Percentiles rank a stretch among this genome's conserved stretches.
phyloP scores from a whole-genome alignment of 2,888 invertebrate species.

The Ectemnius cavifrons region DNA sequence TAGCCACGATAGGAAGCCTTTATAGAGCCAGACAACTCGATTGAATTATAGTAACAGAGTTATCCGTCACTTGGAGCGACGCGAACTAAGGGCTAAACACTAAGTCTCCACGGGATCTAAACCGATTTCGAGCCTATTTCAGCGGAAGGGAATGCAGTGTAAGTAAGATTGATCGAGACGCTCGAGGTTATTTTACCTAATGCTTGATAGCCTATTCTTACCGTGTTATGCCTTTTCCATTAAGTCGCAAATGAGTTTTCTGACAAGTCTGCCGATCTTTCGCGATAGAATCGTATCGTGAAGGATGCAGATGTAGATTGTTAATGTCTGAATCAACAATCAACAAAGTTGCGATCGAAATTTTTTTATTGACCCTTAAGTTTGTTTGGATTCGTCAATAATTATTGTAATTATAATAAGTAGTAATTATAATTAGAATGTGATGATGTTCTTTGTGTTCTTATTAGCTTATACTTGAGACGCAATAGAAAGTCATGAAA shows the following conservation, averaged over 20 bases:
- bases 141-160: constrained; percentile 27
- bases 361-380: too few relatives aligned
- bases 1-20: constrained; percentile 52
- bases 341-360: too few relatives aligned
- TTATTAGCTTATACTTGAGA: too few relatives aligned
- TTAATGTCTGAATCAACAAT: too few relatives aligned
- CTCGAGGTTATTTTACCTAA: not conserved
- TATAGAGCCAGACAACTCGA: constrained; percentile 66
- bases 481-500: too few relatives aligned
- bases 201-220: not conserved
- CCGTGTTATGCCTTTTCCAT: not conserved
- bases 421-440: too few relatives aligned
- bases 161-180: constrained; percentile 32
- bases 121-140: constrained; percentile 47
- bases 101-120: constrained; percentile 47
- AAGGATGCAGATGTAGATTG: too few relatives aligned
- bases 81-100: constrained; percentile 49
- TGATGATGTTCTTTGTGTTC: too few relatives aligned
- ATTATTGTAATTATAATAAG: too few relatives aligned
- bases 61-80: constrained; percentile 58
- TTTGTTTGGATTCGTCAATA: too few relatives aligned
- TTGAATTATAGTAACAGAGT: constrained; percentile 68
- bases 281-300: too few relatives aligned
- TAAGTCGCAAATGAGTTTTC: not conserved
- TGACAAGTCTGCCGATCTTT: too few relatives aligned